A percentile compares a stretch with the other conserved stretches of the same genome.
Evolutionary conservation across 2,797 vertebrate genomes (phyloP).

Genomic region (Helicolenus hilgendorfi): DNA sequence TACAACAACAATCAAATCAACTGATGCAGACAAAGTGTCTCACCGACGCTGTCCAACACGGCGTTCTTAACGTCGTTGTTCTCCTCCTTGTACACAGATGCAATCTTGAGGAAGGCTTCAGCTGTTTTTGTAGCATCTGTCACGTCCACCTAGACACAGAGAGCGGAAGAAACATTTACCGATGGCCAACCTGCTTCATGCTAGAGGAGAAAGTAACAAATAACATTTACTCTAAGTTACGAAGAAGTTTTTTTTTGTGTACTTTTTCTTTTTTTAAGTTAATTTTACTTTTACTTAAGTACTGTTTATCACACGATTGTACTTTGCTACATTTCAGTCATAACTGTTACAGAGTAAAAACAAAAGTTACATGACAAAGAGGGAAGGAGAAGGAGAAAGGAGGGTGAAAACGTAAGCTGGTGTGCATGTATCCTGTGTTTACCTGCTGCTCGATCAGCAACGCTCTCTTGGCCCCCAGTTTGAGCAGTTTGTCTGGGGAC

Average conservation of each 20-base stretch:
- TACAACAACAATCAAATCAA: neutral
- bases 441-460: constrained; percentile 95
- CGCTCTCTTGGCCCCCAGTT: constrained; percentile 93
- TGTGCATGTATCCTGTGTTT: neutral
- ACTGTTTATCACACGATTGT: too few species aligned
- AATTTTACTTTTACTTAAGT: too few species aligned
- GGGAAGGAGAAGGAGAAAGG: too few species aligned
- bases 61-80: constrained; percentile 89
- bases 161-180: neutral
- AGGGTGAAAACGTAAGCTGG: neutral
- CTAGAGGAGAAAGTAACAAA: too few species aligned
- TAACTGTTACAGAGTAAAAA: too few species aligned
- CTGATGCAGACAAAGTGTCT: constrained; percentile 24
- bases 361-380: too few species aligned
- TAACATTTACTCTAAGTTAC: too few species aligned
- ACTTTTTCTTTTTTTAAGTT: accelerated
- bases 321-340: too few species aligned
- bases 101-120: constrained; percentile 94
- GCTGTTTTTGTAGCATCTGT: constrained; percentile 93
- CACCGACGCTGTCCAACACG: constrained; percentile 89
- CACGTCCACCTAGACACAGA: constrained; percentile 91
- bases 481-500: constrained; percentile 96
- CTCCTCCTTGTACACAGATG: constrained; percentile 96
- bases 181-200: neutral
- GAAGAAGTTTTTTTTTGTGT: too few species aligned